A percentile compares a stretch with the other conserved stretches of the same genome.
These are phyloP conservation scores for Synergus gifuensis DNA, from an alignment of 2,888 invertebrate genomes.

Conservation along the genomic window DNA sequence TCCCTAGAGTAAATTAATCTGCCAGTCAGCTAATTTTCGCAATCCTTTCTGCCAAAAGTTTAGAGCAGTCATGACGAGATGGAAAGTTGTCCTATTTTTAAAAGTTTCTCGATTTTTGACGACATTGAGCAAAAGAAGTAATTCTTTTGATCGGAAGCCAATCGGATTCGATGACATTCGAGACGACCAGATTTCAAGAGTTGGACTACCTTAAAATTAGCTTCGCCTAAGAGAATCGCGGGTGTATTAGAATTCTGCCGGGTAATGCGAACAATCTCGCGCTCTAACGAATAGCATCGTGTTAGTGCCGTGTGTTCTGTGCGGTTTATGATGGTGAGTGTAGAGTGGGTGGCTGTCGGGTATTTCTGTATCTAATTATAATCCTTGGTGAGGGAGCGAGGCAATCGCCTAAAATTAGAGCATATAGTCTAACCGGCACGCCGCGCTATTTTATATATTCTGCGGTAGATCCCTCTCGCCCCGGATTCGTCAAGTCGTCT, in stretches of 20 bases:
- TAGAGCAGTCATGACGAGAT: neutral
- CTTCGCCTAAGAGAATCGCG: constrained; percentile 55
- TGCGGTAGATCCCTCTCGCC: constrained; percentile 58
- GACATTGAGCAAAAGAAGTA: neutral
- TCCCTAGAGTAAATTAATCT: neutral
- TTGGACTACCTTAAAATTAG: constrained; percentile 61
- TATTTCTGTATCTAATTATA: constrained; percentile 78
- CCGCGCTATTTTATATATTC: constrained; percentile 69
- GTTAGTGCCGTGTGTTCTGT: constrained; percentile 56
- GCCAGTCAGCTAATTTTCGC: neutral
- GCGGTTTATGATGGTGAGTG: constrained; percentile 57
- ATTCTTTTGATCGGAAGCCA: constrained; percentile 6
- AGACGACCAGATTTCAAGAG: constrained; percentile 43
- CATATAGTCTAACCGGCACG: constrained; percentile 73
- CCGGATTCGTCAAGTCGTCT: constrained; percentile 46
- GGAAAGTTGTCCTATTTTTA: neutral
- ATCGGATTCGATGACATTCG: constrained; percentile 17
- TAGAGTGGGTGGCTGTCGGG: constrained; percentile 72
- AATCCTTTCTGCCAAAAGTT: neutral
- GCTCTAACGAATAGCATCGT: constrained; percentile 57
- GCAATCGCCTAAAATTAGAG: constrained; percentile 77
- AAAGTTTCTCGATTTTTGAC: no score
- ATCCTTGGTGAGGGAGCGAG: constrained; percentile 76
- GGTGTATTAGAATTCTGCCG: constrained; percentile 60
- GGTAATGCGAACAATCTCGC: constrained; percentile 60